Conservation (phyloP, 2,113 vertebrate genomes). For the Notarius lentiginosus region DNA sequence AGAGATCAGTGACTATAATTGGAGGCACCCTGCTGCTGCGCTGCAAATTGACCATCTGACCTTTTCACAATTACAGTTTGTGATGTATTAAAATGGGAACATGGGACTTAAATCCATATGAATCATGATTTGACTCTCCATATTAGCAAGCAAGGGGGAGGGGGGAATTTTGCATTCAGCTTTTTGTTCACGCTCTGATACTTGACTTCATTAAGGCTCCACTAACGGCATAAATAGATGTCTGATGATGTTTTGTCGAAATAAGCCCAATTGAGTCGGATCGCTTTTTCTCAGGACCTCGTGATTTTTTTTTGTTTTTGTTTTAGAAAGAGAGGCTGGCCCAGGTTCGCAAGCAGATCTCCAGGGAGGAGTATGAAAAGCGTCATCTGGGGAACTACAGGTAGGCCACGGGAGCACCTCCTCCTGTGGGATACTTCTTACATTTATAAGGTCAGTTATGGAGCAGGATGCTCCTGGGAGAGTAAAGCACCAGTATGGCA, state of each 20-base stretch:
- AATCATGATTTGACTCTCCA: slow-evolving; percentile 53
- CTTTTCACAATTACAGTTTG: slow-evolving; percentile 60
- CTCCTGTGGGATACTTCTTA: slow-evolving; percentile 41
- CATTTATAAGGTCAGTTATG: slow-evolving; percentile 55
- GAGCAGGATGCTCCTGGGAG: slow-evolving; percentile 45
- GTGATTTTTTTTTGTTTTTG: slow-evolving; percentile 40
- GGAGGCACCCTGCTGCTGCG: slow-evolving; percentile 53
- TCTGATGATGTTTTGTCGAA: neutral
- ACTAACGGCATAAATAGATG: slow-evolving; percentile 32
- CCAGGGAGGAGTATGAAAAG: slow-evolving; percentile 93
- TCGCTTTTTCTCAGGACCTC: neutral
- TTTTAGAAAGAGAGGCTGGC: slow-evolving; percentile 92
- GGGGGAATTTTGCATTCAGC: slow-evolving; percentile 18
- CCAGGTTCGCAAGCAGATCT: slow-evolving; percentile 94
- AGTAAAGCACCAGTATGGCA: slow-evolving; percentile 31
- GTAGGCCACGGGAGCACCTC: slow-evolving; percentile 67
- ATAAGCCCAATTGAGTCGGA: neutral
- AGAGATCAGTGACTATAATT: slow-evolving; percentile 57
- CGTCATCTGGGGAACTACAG: slow-evolving; percentile 97
- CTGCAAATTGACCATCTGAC: slow-evolving; percentile 59
- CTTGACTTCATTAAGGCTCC: slow-evolving; percentile 44
- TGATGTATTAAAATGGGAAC: slow-evolving; percentile 59
- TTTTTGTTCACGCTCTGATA: slow-evolving; percentile 17
- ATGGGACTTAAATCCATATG: slow-evolving; percentile 52
- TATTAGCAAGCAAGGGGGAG: slow-evolving; percentile 42